These are phyloP conservation scores for Eupristina koningsbergeri DNA, from an alignment of 1,140 invertebrate genomes.

Conservation along the genomic window DNA sequence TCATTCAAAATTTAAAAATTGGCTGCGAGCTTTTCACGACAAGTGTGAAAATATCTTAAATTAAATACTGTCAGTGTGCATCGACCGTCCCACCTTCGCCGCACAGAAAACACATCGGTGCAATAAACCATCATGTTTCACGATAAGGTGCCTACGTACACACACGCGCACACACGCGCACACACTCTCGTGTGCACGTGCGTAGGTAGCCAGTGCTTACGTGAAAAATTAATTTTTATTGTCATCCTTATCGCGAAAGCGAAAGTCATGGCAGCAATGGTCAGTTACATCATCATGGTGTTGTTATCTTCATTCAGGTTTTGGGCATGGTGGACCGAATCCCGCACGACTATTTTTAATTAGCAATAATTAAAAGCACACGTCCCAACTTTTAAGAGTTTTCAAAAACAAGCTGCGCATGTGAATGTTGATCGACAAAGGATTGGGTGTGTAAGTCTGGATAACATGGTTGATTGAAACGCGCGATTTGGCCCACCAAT, in stretches of 20 bases:
- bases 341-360: neutral
- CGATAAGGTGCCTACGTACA: constrained; percentile 48
- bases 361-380: neutral
- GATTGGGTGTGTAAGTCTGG: neutral
- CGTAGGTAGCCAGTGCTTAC: constrained; percentile 6
- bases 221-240: constrained; percentile 30
- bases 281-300: constrained; percentile 38
- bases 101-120: constrained; percentile 67
- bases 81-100: constrained; percentile 61
- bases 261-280: constrained; percentile 32
- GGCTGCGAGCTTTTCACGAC: too few species aligned
- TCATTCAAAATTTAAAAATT: too few species aligned
- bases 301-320: constrained; percentile 44
- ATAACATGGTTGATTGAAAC: neutral
- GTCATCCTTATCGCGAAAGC: constrained; percentile 37
- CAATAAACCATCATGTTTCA: constrained; percentile 64
- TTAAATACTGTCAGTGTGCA: constrained; percentile 37
- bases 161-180: too few species aligned
- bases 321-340: constrained; percentile 38
- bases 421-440: neutral
- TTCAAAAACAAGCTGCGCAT: neutral
- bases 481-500: constrained; percentile 40
- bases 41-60: too few species aligned
- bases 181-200: too few species aligned
- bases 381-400: neutral